Base-by-base conservation (phyloP, 2,888 invertebrate species). In the Nipponacmea schrenckii region DNA sequence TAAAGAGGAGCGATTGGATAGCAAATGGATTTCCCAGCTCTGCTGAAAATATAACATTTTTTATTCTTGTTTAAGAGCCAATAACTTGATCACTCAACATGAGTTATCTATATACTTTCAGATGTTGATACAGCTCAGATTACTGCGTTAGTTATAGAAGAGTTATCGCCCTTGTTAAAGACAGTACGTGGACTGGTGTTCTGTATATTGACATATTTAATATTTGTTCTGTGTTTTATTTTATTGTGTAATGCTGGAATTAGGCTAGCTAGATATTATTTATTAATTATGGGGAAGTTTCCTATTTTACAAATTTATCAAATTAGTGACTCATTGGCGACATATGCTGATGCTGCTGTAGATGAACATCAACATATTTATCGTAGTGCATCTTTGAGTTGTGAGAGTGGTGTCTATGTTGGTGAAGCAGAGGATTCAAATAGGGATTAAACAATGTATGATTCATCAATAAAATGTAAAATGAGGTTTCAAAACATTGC, bases 321-420 rank as follows among this genome's bases (percentile, higher is more conserved):
- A 71, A 65, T 76, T 45, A 76, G 77, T 31, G 75, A 77, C 48
- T 67, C 56, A 15, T 56, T 56, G 56, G 56, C 56, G 20, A 56
- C 56, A 14, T 56, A 56, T 24, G 68, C 70, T 20, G 74, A 72
- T 14, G 64, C 66, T 8, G 62, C 62, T 0, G 56, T 50, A 5
- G 74, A 56, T 20, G 63, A 46, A 39, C 68, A 75, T 31, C 78
- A 77, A 45, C 79, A 80, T 39, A 80, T 83, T 64, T 82, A 84
- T 74, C 78, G 81, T 63, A 82, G 82, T 65, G 81, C 82, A 62
- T 85, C 85, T 0, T 79, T 81, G 79, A 85, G 85, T 72, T 84
- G 84, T 70, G 84, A 85, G 70, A 85, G 85, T 73, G 85, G 85
- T 1, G 85, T 85, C 1, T 83, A 82, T 62, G 81, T 80, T 14